Conservation (phyloP, 2,888 invertebrate species). For the Cremastinae sp. region DNA sequence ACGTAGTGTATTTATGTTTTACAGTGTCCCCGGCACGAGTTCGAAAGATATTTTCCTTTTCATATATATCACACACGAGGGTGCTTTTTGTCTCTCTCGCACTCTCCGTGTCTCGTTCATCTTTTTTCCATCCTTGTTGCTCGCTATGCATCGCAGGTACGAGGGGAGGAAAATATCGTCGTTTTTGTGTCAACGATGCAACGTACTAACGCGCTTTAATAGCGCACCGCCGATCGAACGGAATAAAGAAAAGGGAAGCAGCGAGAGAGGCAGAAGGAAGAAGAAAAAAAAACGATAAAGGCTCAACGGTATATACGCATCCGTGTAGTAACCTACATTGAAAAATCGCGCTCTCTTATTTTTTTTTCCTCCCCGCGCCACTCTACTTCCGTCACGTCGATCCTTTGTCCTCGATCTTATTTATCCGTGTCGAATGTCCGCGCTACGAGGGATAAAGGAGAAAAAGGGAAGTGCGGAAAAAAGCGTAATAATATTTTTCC, state of each 20-base stretch:
- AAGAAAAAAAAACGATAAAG: conserved; percentile 27
- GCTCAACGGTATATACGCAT: conserved; percentile 36
- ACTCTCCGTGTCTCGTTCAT: not conserved
- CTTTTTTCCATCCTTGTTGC: not conserved
- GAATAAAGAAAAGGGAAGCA: not conserved
- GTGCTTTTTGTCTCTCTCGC: conserved; percentile 16
- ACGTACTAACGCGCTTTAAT: conserved; percentile 46
- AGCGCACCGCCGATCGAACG: conserved; percentile 9
- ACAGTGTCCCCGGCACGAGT: conserved; percentile 18
- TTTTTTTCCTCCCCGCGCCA: not conserved
- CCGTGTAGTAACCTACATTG: conserved; percentile 30
- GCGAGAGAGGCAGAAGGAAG: not conserved
- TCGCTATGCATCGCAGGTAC: not conserved
- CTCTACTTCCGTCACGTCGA: conserved; percentile 30
- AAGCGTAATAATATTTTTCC: conserved; percentile 32
- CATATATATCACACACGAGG: conserved; percentile 34
- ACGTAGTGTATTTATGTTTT: conserved; percentile 48
- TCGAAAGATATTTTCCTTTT: conserved; percentile 40
- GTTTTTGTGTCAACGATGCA: conserved; percentile 25
- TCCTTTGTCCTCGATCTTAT: conserved; percentile 28
- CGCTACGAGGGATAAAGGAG: conserved; percentile 1
- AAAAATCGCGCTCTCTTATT: conserved; percentile 12
- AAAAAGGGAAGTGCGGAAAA: conserved; percentile 4
- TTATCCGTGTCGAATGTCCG: conserved; percentile 33
- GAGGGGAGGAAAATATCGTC: conserved; percentile 2